Evolutionary conservation across 2,113 vertebrate genomes (phyloP).

Genomic region (Planiliza haematocheilus): DNA sequence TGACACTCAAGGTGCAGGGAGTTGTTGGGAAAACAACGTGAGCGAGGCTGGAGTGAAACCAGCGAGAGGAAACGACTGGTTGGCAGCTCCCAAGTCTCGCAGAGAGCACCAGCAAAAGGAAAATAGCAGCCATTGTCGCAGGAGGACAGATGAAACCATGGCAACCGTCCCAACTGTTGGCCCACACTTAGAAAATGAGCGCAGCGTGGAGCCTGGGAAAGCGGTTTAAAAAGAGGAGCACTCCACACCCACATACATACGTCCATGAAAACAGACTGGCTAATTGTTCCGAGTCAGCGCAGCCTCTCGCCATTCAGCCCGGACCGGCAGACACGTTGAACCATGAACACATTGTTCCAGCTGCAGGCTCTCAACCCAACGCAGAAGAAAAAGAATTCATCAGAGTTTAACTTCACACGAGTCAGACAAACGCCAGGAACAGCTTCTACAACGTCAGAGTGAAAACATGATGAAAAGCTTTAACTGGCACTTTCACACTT

Average conservation of each 20-base stretch:
- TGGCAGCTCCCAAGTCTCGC: conserved; percentile 46
- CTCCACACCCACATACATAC: conserved; percentile 40
- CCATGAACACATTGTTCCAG: conserved; percentile 54
- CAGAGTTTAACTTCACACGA: background rate
- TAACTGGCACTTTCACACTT: too few species aligned
- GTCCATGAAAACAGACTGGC: conserved; percentile 67
- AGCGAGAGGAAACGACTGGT: conserved; percentile 3
- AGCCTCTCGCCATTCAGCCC: conserved; percentile 48
- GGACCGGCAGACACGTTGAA: conserved; percentile 38
- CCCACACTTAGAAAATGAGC: conserved; percentile 70
- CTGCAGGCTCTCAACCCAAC: conserved; percentile 6
- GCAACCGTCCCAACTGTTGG: conserved; percentile 74
- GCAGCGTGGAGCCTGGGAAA: conserved; percentile 64
- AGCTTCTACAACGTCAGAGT: background rate
- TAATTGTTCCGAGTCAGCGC: conserved; percentile 75
- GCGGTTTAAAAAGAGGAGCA: conserved; percentile 17
- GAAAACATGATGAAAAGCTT: background rate
- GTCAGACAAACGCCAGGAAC: background rate
- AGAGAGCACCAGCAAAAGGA: conserved; percentile 57
- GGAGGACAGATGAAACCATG: conserved; percentile 78
- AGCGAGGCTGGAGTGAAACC: conserved; percentile 2
- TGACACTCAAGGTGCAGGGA: background rate
- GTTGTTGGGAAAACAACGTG: background rate
- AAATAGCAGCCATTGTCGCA: conserved; percentile 68
- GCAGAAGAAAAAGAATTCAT: background rate